Evolutionary conservation across 2,113 vertebrate genomes (phyloP), one percentile per base, ranked within the genome.

Genomic region (Nerophis ophidion): DNA sequence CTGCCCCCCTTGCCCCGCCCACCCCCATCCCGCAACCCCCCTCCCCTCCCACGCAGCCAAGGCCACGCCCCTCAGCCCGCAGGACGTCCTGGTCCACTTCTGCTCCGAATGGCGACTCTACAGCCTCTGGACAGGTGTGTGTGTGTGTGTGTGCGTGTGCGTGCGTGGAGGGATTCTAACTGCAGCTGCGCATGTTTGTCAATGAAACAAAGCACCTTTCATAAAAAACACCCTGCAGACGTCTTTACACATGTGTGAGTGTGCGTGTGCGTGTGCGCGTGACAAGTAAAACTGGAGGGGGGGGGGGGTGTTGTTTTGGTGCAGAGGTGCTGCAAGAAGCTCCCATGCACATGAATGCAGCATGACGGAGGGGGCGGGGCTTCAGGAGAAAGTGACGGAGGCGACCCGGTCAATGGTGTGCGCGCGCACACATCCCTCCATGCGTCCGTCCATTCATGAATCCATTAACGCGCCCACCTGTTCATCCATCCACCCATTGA

Each of bases 271-370:
- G 38, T 40, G 6, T 9, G 40, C 11, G 40, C 11, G 40, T 44
- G 40, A 44, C 1, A 49, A 45, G 11, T 51, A 35, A 17, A 45
- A 50, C 68, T 48, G 66, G 48, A 61, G 48, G 49, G 55, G 49
- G 53, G 66, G 76, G 80, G 77, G 75, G 75, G 72, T 71, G 66
- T 63, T 80, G 60, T 72, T 83, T 83, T 87, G 83, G 79, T 79
- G 85, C 82, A 87, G 80, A 80, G 74, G 77, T 82, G 80, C 66
- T 71, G 59, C 52, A 56, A 47, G 62, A 65, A 16, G 55, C 63
- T 17, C 55, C 11, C 52, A 16, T 26, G 16, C 44, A 7, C 13
- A 42, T 11, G 10, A 42, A 42, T 11, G 40, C 40, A 42, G 40
- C 40, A 42, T 42, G 40, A 42, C 40, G n/a, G 15, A 48, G 47